A percentile compares a stretch with the other conserved stretches of the same genome.
Conservation (phyloP, 2,113 vertebrate genomes). For the Delphinus delphis region DNA sequence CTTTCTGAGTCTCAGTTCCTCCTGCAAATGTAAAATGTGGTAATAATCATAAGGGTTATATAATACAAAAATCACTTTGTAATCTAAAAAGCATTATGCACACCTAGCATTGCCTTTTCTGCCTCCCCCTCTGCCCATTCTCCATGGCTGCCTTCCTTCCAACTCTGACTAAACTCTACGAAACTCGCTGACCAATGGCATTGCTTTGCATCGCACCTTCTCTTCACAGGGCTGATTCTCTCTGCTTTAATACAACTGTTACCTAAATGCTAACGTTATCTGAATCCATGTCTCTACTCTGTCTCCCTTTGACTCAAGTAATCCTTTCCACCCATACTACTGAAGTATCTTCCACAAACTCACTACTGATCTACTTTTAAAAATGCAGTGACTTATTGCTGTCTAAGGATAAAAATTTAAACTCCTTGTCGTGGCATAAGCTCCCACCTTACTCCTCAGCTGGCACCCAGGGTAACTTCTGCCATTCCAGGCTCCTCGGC, state of each 20-base stretch:
- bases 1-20: background rate
- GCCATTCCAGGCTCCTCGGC: no score
- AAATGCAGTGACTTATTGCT: background rate
- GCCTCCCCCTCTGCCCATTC: background rate
- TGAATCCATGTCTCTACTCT: background rate
- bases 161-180: background rate
- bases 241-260: background rate
- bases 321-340: background rate
- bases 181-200: background rate
- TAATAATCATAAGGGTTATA: background rate
- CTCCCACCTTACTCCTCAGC: background rate
- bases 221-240: background rate
- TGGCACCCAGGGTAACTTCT: background rate
- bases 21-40: background rate
- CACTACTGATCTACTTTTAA: background rate
- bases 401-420: background rate
- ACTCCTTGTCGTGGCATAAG: background rate
- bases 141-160: background rate
- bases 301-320: background rate
- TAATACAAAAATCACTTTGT: background rate
- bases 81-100: background rate
- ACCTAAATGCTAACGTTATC: background rate
- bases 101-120: background rate
- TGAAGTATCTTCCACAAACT: background rate
- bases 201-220: background rate